Base-by-base conservation (phyloP, 2,888 invertebrate species). In the Merodon equestris region DNA sequence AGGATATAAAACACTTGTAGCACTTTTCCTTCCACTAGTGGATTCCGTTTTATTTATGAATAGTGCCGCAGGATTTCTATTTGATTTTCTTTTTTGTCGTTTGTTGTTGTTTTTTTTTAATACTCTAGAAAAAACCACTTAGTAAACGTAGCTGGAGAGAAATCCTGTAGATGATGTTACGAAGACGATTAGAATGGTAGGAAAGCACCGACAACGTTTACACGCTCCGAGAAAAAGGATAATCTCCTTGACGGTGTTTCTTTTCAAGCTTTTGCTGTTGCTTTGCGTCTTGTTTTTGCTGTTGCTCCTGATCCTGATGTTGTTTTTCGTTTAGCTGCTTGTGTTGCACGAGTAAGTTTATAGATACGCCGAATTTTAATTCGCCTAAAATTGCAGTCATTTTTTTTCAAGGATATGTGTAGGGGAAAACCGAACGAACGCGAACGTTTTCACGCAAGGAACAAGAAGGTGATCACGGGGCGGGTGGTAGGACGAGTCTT, bases 381-480 rank as follows among this genome's bases (percentile, higher is more conserved):
- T 68, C 40, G 45, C 50, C 58, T 27, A 45, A 79, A 74, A 58
- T 54, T 60, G 70, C 64, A 70, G 79, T 73, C 79, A 79, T 79
- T 79, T 79, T 79, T 63, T 64, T 47, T 58, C 53, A 53, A 58
- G 36, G 58, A 27, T n/a, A n/a, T 48, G 57, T 64, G 54, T 68
- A 44, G 50, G 42, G 44, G 51, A 56, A 44, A 34, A 47, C 45
- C 15, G 42, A 19, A 50, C 34, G 27, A 13, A 58, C 7, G 38
- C 56, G 27, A 27, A 27, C 27, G n/a, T n/a, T n/a, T n/a, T 27
- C 27, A 27, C 27, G 27, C 7, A 27, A 63, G n/a, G 27, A 34
- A 17, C 51, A 2, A 10, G 4, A 5, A 5, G 40, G 10, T 27
- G 2, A 4, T 2, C 27, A 27, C 7, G 27, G 27, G 27, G 27